Conservation (phyloP, 2,888 invertebrate species). For the Drosophila mulleri region DNA sequence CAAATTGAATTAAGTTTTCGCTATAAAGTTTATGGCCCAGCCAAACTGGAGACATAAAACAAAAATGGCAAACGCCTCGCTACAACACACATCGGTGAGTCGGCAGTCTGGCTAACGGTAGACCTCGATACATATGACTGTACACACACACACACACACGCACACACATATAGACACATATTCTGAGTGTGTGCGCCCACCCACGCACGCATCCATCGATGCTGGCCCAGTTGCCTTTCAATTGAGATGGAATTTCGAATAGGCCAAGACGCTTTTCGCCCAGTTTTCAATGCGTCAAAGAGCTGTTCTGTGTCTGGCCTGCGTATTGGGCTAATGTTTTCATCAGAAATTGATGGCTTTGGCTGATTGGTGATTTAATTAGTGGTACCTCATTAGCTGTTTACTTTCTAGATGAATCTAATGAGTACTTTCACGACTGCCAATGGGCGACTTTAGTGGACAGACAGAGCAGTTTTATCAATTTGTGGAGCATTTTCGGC, state of each 20-base stretch:
- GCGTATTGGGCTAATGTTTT: neutral
- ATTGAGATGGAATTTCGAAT: conserved; percentile 5
- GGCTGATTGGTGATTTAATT: conserved; percentile 29
- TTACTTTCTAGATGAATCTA: conserved; percentile 8
- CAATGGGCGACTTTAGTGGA: neutral
- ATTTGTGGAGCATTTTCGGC: conserved; percentile 38
- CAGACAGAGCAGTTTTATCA: conserved; percentile 22
- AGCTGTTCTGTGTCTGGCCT: neutral
- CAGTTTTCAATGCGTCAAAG: conserved; percentile 2
- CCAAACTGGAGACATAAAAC: conserved; percentile 56
- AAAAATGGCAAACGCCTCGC: conserved; percentile 44
- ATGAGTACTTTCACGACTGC: conserved; percentile 6
- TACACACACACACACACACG: neutral
- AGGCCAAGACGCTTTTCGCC: neutral
- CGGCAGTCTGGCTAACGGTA: conserved; percentile 25
- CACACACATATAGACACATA: neutral
- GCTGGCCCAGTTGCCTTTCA: neutral
- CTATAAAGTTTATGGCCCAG: conserved; percentile 58
- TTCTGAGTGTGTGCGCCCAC: conserved; percentile 10
- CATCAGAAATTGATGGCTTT: conserved; percentile 15
- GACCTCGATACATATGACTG: conserved; percentile 23
- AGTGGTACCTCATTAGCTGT: conserved; percentile 6
- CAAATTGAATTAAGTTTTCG: conserved; percentile 67
- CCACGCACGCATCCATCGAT: conserved; percentile 12
- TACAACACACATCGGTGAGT: conserved; percentile 7